phyloP scores from a whole-genome alignment of 2,797 vertebrate species.

The Paramormyrops hopkinsi region DNA sequence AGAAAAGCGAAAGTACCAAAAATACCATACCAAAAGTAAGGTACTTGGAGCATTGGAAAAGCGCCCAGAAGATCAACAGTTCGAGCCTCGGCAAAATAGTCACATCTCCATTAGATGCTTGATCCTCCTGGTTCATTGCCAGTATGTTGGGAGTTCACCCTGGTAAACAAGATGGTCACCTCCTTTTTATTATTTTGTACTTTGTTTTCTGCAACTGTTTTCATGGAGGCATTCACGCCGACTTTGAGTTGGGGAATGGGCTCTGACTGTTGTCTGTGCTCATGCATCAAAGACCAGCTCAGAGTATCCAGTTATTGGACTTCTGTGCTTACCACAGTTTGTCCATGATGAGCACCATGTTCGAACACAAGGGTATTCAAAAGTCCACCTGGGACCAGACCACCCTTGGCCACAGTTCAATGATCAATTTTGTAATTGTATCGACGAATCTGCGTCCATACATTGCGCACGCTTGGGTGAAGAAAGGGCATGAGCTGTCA shows the following conservation, averaged over 20 bases:
- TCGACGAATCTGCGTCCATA: not conserved
- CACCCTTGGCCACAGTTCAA: not conserved
- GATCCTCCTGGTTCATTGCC: not conserved
- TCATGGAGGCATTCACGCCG: no score
- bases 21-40: not conserved
- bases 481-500: not conserved
- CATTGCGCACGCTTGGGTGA: not conserved
- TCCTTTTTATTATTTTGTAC: not conserved
- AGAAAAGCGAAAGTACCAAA: not conserved
- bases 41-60: not conserved
- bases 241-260: not conserved
- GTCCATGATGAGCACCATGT: not conserved
- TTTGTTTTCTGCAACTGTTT: not conserved
- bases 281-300: not conserved
- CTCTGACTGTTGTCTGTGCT: not conserved
- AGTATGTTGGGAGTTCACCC: not conserved
- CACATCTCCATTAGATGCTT: not conserved
- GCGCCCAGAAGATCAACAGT: not conserved
- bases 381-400: not conserved
- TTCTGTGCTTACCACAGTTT: not conserved
- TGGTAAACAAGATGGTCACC: not conserved
- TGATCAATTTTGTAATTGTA: not conserved
- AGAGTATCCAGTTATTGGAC: not conserved
- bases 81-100: not conserved
- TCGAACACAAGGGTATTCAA: not conserved